Conservation (phyloP, 2,797 vertebrate genomes). For the Myotis pilosus region DNA sequence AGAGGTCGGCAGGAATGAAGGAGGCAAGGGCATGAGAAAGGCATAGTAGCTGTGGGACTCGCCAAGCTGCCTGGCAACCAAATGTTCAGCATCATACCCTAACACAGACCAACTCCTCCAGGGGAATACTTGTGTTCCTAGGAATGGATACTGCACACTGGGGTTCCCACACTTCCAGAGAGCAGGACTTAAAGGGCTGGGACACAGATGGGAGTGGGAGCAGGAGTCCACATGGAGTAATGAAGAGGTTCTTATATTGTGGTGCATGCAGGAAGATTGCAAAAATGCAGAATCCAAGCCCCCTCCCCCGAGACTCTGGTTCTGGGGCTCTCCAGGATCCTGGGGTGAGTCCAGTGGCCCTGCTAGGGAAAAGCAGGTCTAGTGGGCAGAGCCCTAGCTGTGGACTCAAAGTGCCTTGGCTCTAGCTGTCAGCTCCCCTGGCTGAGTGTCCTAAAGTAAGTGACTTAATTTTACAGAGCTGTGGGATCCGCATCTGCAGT, state of each 20-base stretch:
- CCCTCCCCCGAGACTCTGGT: not conserved
- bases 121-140: accelerated
- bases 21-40: no score
- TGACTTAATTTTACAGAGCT: not conserved
- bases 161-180: not conserved
- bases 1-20: not conserved
- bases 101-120: not conserved
- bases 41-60: not conserved
- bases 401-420: no score
- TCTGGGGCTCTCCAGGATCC: not conserved
- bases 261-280: not conserved
- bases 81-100: not conserved
- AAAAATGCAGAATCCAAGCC: not conserved
- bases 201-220: not conserved
- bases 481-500: not conserved
- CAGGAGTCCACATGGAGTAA: not conserved
- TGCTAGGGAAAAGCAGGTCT: not conserved
- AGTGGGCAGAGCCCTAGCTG: not conserved
- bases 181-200: not conserved
- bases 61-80: not conserved
- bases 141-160: not conserved
- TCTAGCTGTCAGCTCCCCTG: not conserved
- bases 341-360: not conserved
- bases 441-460: not conserved
- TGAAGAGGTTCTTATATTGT: not conserved